Evolutionary conservation across 2,888 invertebrate genomes (phyloP).

Genomic region (Malthinus flaveolus): DNA sequence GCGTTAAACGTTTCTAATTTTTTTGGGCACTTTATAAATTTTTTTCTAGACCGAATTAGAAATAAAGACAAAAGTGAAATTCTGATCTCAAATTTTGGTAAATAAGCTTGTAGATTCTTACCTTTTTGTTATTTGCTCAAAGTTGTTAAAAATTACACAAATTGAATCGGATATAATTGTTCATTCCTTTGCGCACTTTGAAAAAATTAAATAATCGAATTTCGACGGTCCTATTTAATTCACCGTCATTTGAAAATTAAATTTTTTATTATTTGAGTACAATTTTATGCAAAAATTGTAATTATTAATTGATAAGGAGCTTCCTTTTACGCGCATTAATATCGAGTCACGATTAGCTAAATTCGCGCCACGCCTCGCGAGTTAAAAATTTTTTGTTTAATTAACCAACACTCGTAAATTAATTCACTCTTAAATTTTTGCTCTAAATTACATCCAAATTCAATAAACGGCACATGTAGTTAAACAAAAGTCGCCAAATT

Average conservation of each 20-base stretch:
- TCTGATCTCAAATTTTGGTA: no score
- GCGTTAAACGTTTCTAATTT: slow-evolving; percentile 28
- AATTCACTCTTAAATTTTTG: background rate
- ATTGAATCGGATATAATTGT: no score
- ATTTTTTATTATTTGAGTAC: background rate
- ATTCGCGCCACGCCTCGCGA: slow-evolving; percentile 31
- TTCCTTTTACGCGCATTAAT: slow-evolving; percentile 17
- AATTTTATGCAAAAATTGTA: slow-evolving; percentile 14
- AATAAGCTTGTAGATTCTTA: no score
- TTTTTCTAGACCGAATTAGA: no score
- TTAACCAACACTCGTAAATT: background rate
- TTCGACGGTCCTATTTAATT: background rate
- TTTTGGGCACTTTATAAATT: background rate
- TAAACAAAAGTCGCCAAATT: background rate
- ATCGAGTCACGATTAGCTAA: slow-evolving; percentile 31
- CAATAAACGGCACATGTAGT: background rate
- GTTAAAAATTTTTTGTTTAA: no score
- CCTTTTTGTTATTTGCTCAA: no score
- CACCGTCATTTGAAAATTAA: background rate
- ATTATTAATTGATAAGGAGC: slow-evolving; percentile 23
- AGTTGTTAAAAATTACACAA: no score
- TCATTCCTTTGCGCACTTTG: no score
- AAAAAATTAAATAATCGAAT: no score
- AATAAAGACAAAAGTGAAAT: slow-evolving; percentile 23
- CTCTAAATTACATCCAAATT: no score